Evolutionary conservation across 2,888 invertebrate species (phyloP), one percentile per base, ranked within the genome.

Genomic region (Gibbula magus): DNA sequence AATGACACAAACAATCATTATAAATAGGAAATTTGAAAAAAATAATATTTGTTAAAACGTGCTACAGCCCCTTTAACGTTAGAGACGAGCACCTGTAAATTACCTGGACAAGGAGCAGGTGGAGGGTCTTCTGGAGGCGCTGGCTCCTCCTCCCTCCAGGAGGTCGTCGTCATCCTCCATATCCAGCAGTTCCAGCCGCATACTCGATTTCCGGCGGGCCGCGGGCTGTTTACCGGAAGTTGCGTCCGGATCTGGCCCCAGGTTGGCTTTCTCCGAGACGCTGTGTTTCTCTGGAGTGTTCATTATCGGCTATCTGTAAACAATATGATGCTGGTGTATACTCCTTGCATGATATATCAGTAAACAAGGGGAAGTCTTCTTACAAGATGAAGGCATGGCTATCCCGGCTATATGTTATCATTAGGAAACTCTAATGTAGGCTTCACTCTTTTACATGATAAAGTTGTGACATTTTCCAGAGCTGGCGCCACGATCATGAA

Each of bases 61-160:
- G 35, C 35, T 5, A 35, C 4, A 35, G 35, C n/a, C n/a, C n/a
- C n/a, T n/a, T n/a, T n/a, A n/a, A n/a, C n/a, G n/a, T n/a, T n/a
- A n/a, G n/a, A n/a, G n/a, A n/a, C 45, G 39, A 32, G 32, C 54
- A 18, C 10, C 16, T 3, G 18, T 54, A 54, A 18, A 7, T 56
- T 7, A 82, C 81, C 83, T 77, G 18, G 82, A 83, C n/a, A 83
- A 45, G 0, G 83, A 83, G 7, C 80, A 79, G 13, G 82, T 83
- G 29, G 83, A 83, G 2, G 82, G 83, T 45, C 83, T 32, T 18
- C 83, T 29, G 5, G 80, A 54, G 22, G 77, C 80, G n/a, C 73
- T 53, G 4, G 79, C 75, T 7, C 61, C 73, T 5, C 56, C 74
- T 1, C 81, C 80, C 51, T 80, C 35, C 25, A 79, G 32, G 18